phyloP scores from a whole-genome alignment of 2,113 vertebrate genomes.

The Eidolon helvum region DNA sequence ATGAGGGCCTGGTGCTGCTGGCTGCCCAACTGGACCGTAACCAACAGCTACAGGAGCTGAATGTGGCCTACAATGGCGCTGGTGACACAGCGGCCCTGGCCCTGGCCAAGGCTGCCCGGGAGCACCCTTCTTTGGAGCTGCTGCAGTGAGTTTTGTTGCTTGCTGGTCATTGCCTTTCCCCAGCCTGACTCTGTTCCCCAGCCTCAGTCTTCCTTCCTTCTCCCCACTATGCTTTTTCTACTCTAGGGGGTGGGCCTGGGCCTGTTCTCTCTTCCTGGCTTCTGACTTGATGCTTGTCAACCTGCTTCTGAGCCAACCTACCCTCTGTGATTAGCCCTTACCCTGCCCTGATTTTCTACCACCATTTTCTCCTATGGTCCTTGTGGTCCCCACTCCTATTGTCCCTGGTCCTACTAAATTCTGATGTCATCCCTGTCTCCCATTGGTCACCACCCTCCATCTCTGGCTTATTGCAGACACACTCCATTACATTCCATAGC shows the following conservation, averaged over 20 bases:
- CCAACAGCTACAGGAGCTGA: constrained; percentile 89
- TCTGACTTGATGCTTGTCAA: neutral
- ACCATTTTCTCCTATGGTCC: neutral
- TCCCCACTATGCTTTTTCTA: neutral
- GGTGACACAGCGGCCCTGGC: constrained; percentile 87
- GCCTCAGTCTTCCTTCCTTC: accelerated
- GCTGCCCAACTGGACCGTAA: constrained; percentile 85
- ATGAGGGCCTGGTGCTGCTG: constrained; percentile 85
- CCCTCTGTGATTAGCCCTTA: neutral
- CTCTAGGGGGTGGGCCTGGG: neutral
- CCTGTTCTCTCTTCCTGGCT: neutral
- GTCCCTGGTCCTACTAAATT: neutral
- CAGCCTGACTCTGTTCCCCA: too few relatives aligned
- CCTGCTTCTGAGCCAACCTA: neutral
- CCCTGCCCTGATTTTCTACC: neutral
- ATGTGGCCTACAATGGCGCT: constrained; percentile 95
- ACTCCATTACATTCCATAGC: accelerated
- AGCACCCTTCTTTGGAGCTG: constrained; percentile 87
- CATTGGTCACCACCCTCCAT: neutral
- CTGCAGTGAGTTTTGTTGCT: constrained; percentile 87
- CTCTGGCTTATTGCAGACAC: neutral
- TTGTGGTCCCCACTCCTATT: too few relatives aligned
- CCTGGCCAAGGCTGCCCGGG: constrained; percentile 90
- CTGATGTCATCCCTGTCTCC: neutral
- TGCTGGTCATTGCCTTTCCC: accelerated